A percentile compares a stretch with the other conserved stretches of the same genome.
Evolutionary conservation across 2,113 vertebrate genomes (phyloP).

Genomic region (Aleadryas rufinucha): DNA sequence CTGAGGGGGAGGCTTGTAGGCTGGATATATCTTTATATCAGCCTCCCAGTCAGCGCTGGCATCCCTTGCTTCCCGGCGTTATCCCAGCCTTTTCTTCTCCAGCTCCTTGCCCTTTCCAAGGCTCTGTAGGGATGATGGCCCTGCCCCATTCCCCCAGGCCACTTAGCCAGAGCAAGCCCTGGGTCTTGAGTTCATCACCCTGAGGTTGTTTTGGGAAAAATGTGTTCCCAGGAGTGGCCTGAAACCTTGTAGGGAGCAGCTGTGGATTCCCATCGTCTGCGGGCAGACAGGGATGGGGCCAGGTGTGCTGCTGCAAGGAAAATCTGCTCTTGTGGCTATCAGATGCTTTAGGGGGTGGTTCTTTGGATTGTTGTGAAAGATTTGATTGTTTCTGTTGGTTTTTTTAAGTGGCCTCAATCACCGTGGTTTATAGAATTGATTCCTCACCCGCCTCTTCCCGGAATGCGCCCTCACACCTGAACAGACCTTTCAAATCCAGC

Average conservation of each 20-base stretch:
- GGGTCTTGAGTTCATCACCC: not conserved
- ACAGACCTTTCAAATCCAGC: conserved; percentile 54
- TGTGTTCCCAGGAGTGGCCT: fast-evolving
- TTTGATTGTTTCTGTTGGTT: conserved; percentile 29
- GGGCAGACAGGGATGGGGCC: not conserved
- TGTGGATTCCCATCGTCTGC: fast-evolving
- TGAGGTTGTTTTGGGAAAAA: not conserved
- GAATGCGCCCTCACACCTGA: conserved; percentile 61
- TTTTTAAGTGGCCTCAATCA: conserved; percentile 31
- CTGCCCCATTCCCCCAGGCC: not conserved
- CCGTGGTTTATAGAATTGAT: conserved; percentile 22
- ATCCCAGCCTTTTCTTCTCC: not conserved
- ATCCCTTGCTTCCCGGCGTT: not conserved
- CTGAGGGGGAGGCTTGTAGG: not conserved
- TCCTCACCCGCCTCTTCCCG: conserved; percentile 9
- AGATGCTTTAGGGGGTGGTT: not conserved
- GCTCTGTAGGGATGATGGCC: not conserved
- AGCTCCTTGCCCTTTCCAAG: not conserved
- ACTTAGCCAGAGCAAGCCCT: not conserved
- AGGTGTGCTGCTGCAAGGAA: not conserved
- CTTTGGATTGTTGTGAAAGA: not conserved
- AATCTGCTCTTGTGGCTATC: not conserved
- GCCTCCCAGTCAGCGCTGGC: not conserved
- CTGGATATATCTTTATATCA: not conserved
- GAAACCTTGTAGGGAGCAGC: not conserved